phyloP scores from a whole-genome alignment of 1,140 invertebrate genomes.

The Drosophila suzukii region DNA sequence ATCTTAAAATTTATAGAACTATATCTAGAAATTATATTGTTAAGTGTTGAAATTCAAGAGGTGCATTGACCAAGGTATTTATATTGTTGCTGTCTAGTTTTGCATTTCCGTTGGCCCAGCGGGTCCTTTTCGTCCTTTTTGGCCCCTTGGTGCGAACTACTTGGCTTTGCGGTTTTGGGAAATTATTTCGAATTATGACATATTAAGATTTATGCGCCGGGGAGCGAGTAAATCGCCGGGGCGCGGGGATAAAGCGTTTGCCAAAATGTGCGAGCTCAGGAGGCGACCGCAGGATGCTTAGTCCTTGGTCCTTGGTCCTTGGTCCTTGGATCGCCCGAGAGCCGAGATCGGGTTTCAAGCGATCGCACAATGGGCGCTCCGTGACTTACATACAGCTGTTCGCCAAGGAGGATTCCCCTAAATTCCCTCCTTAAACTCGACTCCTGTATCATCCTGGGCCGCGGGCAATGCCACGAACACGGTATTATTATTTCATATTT shows the following conservation, averaged over 20 bases:
- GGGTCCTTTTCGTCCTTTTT: constrained; percentile 32
- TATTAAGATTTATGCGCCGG: constrained; percentile 73
- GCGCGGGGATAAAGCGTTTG: constrained; percentile 38
- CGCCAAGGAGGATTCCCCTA: constrained; percentile 5
- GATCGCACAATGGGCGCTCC: constrained; percentile 61
- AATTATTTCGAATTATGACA: constrained; percentile 82
- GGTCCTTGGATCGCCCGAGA: constrained; percentile 9
- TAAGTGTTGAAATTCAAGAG: too few relatives aligned
- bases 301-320: constrained; percentile 15
- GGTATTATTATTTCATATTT: constrained; percentile 80
- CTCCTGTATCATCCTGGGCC: constrained; percentile 43
- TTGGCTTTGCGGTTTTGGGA: constrained; percentile 53
- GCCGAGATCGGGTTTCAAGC: constrained; percentile 61
- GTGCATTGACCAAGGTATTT: constrained; percentile 4
- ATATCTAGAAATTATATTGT: not conserved
- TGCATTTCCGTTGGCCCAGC: constrained; percentile 49
- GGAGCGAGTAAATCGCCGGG: constrained; percentile 5
- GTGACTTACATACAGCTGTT: constrained; percentile 74
- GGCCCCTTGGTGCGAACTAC: constrained; percentile 55
- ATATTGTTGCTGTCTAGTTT: not conserved
- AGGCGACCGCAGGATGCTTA: constrained; percentile 63
- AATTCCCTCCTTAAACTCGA: constrained; percentile 15
- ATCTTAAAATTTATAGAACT: not conserved
- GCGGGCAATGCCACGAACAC: constrained; percentile 14
- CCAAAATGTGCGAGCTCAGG: constrained; percentile 39